Percentiles rank a stretch among this genome's conserved stretches.
phyloP scores from a whole-genome alignment of 2,888 invertebrate species.

The Chydorus sphaericus region DNA sequence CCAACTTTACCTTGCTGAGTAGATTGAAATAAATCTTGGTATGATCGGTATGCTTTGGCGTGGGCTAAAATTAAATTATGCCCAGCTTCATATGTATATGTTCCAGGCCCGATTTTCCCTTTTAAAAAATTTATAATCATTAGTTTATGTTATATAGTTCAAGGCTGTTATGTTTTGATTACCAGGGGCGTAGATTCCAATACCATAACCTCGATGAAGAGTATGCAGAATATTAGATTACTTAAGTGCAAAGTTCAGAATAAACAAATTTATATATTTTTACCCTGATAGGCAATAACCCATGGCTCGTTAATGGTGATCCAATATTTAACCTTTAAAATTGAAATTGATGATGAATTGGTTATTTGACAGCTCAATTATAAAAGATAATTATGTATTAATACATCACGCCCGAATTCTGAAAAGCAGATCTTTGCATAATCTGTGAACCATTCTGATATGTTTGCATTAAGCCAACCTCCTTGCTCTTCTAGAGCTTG shows the following conservation, averaged over 20 bases:
- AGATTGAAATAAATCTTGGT: conserved; percentile 22
- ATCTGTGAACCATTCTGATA: conserved; percentile 26
- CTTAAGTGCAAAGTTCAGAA: background rate
- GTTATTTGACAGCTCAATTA: background rate
- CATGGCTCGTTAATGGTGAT: conserved; percentile 43
- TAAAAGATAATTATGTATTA: background rate
- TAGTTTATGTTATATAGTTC: background rate
- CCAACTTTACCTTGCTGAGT: conserved; percentile 21
- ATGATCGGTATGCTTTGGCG: conserved; percentile 27
- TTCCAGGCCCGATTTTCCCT: conserved; percentile 30
- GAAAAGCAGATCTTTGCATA: conserved; percentile 28
- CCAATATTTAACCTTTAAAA: conserved; percentile 32
- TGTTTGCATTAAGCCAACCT: conserved; percentile 28
- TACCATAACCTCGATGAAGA: conserved; percentile 15
- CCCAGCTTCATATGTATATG: conserved; percentile 43
- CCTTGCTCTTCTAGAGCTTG: conserved; percentile 38
- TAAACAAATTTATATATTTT: background rate
- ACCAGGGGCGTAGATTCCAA: conserved; percentile 21
- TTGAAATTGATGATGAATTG: background rate
- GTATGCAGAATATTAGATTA: background rate
- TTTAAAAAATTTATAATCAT: background rate
- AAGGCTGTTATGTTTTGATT: conserved; percentile 26
- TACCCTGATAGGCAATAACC: conserved; percentile 26
- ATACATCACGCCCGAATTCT: conserved; percentile 28
- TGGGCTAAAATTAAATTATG: conserved; percentile 50